Conservation (phyloP, 1,140 invertebrate species). For the Paracyclopina nana region DNA sequence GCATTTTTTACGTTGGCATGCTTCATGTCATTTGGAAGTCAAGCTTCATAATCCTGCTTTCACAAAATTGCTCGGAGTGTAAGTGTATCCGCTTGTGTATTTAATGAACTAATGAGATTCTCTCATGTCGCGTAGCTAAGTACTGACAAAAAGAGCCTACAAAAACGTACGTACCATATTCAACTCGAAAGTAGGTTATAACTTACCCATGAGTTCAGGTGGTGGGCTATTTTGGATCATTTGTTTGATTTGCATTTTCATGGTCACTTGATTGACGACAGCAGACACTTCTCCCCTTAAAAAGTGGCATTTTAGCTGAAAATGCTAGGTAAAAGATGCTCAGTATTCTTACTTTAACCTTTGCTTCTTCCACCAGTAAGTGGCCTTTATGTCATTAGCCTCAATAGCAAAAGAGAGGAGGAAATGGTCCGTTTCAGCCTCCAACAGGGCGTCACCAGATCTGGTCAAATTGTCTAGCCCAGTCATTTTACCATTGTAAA, state of each 20-base stretch:
- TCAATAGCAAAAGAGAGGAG: not conserved
- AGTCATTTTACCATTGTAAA: constrained; percentile 2
- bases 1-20: not conserved
- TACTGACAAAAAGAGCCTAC: not conserved
- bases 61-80: not conserved
- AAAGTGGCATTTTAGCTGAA: not conserved
- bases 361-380: not conserved
- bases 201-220: not conserved
- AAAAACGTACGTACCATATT: too few species aligned
- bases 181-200: not conserved
- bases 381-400: not conserved
- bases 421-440: constrained; percentile 1
- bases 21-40: not conserved
- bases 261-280: not conserved
- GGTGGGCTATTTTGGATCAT: not conserved
- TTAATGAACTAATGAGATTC: not conserved
- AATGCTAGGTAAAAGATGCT: not conserved
- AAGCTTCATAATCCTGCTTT: not conserved
- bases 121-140: not conserved
- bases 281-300: not conserved
- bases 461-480: not conserved
- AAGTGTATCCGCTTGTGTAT: not conserved
- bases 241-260: not conserved
- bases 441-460: not conserved
- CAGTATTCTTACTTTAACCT: not conserved